Evolutionary conservation across 2,113 vertebrate species (phyloP).

Genomic region (Nothobranchius furzeri): DNA sequence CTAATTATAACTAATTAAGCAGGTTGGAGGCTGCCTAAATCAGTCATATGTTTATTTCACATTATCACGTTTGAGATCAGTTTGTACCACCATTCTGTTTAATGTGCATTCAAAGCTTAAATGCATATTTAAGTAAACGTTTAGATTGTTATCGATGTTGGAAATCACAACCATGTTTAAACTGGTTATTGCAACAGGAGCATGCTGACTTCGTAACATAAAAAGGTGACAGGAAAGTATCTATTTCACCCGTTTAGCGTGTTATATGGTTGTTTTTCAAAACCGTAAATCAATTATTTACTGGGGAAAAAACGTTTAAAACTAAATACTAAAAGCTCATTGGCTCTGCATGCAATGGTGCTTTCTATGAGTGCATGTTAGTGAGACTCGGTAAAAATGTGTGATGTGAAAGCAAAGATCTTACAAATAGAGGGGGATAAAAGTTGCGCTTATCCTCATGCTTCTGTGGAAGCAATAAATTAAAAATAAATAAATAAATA

Average conservation of each 20-base stretch:
- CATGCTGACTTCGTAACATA: neutral
- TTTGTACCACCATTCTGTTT: neutral
- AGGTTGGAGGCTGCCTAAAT: neutral
- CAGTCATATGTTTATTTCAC: conserved; percentile 4
- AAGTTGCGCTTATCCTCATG: conserved; percentile 18
- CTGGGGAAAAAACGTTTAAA: no score
- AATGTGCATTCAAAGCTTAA: neutral
- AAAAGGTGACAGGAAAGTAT: neutral
- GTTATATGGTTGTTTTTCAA: no score
- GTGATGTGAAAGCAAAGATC: conserved; percentile 10
- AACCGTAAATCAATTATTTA: no score
- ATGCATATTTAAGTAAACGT: neutral
- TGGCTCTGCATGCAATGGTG: neutral
- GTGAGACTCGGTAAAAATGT: neutral
- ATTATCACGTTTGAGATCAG: neutral
- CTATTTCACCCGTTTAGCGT: neutral
- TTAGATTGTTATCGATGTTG: neutral
- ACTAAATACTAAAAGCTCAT: no score
- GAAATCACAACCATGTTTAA: neutral
- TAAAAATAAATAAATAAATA: no score
- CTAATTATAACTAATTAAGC: conserved; percentile 12
- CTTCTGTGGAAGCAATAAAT: conserved; percentile 7
- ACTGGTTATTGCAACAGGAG: neutral
- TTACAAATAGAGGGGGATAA: neutral
- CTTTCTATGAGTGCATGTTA: neutral